Conservation (phyloP, 2,113 vertebrate species). For the Clupea harengus region DNA sequence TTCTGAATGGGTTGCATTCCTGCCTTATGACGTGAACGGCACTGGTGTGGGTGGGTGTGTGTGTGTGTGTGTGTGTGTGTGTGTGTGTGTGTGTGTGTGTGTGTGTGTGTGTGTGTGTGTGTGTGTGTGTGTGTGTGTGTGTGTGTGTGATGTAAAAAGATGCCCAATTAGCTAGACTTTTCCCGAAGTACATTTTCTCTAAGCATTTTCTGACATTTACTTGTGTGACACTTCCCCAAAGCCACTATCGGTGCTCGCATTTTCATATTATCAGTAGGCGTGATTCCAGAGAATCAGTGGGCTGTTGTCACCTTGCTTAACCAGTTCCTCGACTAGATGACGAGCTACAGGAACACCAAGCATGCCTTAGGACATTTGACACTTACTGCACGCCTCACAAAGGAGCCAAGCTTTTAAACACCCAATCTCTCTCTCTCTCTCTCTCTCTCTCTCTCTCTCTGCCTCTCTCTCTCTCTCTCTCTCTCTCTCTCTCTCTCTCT, state of each 20-base stretch:
- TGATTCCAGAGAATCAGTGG: background rate
- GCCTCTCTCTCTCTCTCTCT: too few species aligned
- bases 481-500: too few species aligned
- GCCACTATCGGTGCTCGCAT: too few species aligned
- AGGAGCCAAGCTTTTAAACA: background rate
- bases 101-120: too few species aligned
- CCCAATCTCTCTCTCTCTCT: background rate
- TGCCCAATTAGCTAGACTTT: too few species aligned
- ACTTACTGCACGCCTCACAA: background rate
- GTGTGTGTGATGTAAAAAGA: too few species aligned
- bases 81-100: too few species aligned
- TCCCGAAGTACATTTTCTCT: background rate
- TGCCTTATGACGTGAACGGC: background rate
- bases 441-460: background rate
- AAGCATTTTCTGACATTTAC: background rate
- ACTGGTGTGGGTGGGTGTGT: too few species aligned
- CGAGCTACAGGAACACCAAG: background rate
- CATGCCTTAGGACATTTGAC: too few species aligned
- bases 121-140: too few species aligned
- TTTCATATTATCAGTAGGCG: background rate
- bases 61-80: too few species aligned
- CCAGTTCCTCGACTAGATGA: background rate
- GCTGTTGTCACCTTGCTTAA: background rate
- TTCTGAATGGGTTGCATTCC: too few species aligned
- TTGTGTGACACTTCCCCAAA: background rate